Evolutionary conservation across 2,888 invertebrate species (phyloP).

Genomic region (Patella ulyssiponensis): DNA sequence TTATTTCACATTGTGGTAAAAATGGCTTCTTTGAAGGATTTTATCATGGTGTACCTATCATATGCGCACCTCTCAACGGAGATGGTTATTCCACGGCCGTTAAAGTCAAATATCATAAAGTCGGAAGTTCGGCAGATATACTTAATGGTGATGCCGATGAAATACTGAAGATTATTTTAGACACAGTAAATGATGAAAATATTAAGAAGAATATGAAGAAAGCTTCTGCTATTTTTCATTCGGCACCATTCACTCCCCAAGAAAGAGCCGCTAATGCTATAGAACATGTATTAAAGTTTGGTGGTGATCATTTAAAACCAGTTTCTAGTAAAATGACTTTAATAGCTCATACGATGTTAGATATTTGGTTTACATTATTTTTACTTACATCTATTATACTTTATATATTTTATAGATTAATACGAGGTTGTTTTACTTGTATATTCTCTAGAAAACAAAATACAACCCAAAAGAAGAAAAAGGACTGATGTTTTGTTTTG

Average conservation of each 20-base stretch:
- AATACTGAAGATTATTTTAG: slow-evolving; percentile 28
- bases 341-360: slow-evolving; percentile 23
- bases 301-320: slow-evolving; percentile 47
- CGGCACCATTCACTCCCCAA: slow-evolving; percentile 34
- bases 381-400: neutral
- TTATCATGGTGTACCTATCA: slow-evolving; percentile 52
- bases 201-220: slow-evolving; percentile 36
- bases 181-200: slow-evolving; percentile 28
- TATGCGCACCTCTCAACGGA: slow-evolving; percentile 44
- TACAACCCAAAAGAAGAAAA: neutral
- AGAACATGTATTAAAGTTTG: slow-evolving; percentile 52
- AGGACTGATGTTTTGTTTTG: neutral
- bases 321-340: slow-evolving; percentile 33
- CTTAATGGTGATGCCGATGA: slow-evolving; percentile 31
- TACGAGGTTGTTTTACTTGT: slow-evolving; percentile 6
- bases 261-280: slow-evolving; percentile 49
- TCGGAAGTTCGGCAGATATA: slow-evolving; percentile 35
- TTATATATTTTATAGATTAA: slow-evolving; percentile 1
- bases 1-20: slow-evolving; percentile 52
- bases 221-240: slow-evolving; percentile 41
- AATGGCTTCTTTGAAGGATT: slow-evolving; percentile 51
- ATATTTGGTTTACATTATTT: slow-evolving; percentile 26
- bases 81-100: slow-evolving; percentile 41
- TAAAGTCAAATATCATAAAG: slow-evolving; percentile 30
- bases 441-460: neutral